These are phyloP conservation scores for Tiliacea aurago DNA, from an alignment of 2,888 invertebrate species.

Conservation along the genomic window DNA sequence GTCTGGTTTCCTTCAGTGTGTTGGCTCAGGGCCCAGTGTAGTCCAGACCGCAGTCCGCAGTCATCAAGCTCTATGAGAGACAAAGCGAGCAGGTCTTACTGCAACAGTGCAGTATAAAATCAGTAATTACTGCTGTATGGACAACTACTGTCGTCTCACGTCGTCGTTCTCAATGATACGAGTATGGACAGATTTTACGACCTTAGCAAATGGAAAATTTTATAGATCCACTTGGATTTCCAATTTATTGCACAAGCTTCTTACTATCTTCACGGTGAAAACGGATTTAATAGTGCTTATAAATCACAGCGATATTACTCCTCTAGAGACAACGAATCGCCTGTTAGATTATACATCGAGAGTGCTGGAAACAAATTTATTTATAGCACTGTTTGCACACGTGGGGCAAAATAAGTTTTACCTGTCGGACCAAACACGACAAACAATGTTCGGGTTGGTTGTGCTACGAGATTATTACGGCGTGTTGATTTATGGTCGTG, in stretches of 20 bases:
- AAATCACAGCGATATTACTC: conserved; percentile 45
- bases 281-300: conserved; percentile 56
- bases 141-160: conserved; percentile 60
- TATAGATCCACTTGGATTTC: conserved; percentile 68
- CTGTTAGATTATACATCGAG: conserved; percentile 48
- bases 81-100: conserved; percentile 72
- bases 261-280: conserved; percentile 51
- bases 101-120: no score
- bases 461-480: conserved; percentile 53
- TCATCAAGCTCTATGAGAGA: conserved; percentile 72
- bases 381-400: conserved; percentile 62
- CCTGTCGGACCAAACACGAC: conserved; percentile 67
- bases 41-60: conserved; percentile 71
- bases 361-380: conserved; percentile 51
- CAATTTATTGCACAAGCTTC: conserved; percentile 64
- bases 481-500: conserved; percentile 64
- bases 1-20: conserved; percentile 70
- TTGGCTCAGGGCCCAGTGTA: conserved; percentile 79
- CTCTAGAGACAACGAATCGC: conserved; percentile 43
- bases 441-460: conserved; percentile 62
- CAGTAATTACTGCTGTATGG: conserved; percentile 69
- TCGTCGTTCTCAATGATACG: conserved; percentile 67
- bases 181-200: conserved; percentile 72
- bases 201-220: conserved; percentile 69
- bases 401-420: conserved; percentile 68